Percentiles rank a stretch among this genome's conserved stretches.
Evolutionary conservation across 2,113 vertebrate genomes (phyloP).

Genomic region (Amazona guildingii): DNA sequence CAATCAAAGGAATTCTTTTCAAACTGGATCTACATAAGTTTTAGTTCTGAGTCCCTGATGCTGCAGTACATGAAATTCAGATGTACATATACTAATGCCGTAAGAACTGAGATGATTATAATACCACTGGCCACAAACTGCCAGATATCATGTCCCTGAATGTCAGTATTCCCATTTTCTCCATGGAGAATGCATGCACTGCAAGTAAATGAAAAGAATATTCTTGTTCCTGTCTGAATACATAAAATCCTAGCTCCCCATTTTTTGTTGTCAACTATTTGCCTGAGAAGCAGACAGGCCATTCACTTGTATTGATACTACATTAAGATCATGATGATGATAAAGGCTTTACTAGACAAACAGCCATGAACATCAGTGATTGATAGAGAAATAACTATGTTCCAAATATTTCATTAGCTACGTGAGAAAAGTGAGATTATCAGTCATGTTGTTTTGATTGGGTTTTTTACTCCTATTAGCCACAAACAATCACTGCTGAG

Average conservation of each 20-base stretch:
- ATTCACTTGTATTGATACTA: neutral
- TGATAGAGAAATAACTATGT: neutral
- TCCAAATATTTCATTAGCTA: neutral
- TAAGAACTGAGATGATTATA: neutral
- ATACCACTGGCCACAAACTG: too few relatives aligned
- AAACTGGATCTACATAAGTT: neutral
- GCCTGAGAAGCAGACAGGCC: neutral
- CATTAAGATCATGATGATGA: neutral
- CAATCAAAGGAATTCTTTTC: neutral
- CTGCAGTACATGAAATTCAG: neutral
- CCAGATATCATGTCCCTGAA: neutral
- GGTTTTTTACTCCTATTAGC: neutral
- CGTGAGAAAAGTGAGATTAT: neutral
- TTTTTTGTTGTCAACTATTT: neutral
- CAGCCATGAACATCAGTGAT: neutral
- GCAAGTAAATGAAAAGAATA: neutral
- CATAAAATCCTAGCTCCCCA: neutral
- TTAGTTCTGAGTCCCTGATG: too few relatives aligned
- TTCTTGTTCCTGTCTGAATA: neutral
- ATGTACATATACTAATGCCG: neutral
- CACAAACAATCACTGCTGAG: neutral
- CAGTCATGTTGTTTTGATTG: neutral
- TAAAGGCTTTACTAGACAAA: neutral
- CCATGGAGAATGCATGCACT: neutral
- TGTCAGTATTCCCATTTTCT: neutral